Base-by-base conservation (phyloP, 30 jellyfish, hydroid and myxozoan species). In the Aurelia sp. region DNA sequence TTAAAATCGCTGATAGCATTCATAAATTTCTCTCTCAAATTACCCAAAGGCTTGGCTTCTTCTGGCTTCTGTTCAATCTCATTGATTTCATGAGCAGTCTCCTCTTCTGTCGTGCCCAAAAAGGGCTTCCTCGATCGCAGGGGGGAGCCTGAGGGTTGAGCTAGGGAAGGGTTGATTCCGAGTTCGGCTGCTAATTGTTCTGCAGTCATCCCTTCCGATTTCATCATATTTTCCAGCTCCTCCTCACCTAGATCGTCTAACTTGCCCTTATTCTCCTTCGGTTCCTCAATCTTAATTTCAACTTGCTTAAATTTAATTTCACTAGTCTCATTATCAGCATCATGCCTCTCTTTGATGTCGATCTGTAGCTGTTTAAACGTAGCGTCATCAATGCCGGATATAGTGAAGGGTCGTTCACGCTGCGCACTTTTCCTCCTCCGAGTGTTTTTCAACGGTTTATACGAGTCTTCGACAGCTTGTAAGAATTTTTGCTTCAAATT, bases 391-490 rank as follows among this genome's bases (percentile, higher is more conserved):
- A 94, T 35, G 13, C 98, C 98, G 33, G 97, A 82, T 63, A 94
- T 94, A 35, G 98, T 94, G 76, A 88, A 92, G 8, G 98, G 98
- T 10, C 98, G 71, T 67, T 85, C 96, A 51, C 74, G 61, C 60
- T 67, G 80, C 53, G 76, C 72, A 16, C 94, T 76, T 74, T 66
- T 86, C n/a, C 40, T 60, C 48, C 96, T 27, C 80, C 22, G 76
- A 1, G 87, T 13, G 19, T 71, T 78, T 69, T 88, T 86, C 63
- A 72, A 93, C 52, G 94, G 91, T 69, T 83, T 85, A 27, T 94
- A 58, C 20, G 98, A 80, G 2, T 94, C 97, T 63, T 88, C 98
- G 59, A 94, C 92, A 0, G 98, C 98, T 65, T 75, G 97, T 41
- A 94, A 20, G 63, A 94, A 94, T 47, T 92, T 86, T 50, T 88